Evolutionary conservation across 2,797 vertebrate species (phyloP).

Genomic region (Acrossocheilus fasciatus): DNA sequence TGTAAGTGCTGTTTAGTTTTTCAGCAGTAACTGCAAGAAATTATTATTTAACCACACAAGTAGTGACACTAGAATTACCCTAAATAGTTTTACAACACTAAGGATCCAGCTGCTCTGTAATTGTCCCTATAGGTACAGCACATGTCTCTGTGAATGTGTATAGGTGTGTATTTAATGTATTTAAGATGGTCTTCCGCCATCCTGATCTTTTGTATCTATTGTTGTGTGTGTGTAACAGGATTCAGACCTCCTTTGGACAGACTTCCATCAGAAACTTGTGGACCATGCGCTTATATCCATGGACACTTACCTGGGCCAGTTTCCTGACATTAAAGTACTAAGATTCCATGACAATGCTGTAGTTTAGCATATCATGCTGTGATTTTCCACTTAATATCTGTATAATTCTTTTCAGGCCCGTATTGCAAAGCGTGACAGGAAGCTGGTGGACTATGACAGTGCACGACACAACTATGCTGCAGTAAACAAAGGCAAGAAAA

Average conservation of each 20-base stretch:
- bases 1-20: background rate
- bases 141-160: background rate
- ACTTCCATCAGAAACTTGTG: conserved; percentile 98
- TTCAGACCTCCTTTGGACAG: conserved; percentile 94
- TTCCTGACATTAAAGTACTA: conserved; percentile 96
- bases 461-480: conserved; percentile 94
- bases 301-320: conserved; percentile 98
- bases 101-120: conserved; percentile 6
- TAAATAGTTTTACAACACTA: background rate
- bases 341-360: background rate
- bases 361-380: background rate
- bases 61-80: background rate
- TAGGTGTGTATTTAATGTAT: background rate
- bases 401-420: conserved; percentile 80
- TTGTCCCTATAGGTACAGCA: background rate
- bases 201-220: background rate
- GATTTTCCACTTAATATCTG: conserved; percentile 5
- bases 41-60: background rate
- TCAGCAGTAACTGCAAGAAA: background rate
- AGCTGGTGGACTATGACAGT: conserved; percentile 96
- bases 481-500: conserved; percentile 94
- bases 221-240: conserved; percentile 80
- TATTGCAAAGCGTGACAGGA: conserved; percentile 95
- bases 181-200: background rate
- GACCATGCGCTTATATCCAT: conserved; percentile 97